These are phyloP conservation scores for Pogonomyrmex barbatus DNA, from an alignment of 1,140 invertebrate species.

Conservation along the genomic window DNA sequence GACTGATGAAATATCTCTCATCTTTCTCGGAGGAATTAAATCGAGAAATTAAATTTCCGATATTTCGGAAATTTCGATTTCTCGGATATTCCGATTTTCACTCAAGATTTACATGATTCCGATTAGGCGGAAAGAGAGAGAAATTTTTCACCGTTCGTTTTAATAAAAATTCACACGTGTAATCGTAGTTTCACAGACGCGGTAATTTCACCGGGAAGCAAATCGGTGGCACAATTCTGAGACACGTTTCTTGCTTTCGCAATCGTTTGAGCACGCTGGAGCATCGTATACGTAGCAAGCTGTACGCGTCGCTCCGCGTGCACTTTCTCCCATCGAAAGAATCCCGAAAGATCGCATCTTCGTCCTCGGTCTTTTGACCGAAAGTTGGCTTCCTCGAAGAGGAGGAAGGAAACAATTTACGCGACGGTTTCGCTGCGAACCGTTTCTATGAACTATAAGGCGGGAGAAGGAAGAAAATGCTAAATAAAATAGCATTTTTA, in stretches of 20 bases:
- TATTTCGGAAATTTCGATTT: background rate
- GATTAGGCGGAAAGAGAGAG: background rate
- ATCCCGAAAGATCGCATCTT: background rate
- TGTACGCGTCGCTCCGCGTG: background rate
- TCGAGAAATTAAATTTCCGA: background rate
- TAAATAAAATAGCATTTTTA: slow-evolving; percentile 65
- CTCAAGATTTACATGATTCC: background rate
- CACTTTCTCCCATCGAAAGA: background rate
- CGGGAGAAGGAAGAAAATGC: background rate
- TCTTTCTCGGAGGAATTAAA: background rate
- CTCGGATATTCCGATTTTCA: background rate
- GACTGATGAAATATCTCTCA: background rate
- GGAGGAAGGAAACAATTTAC: background rate
- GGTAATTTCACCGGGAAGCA: slow-evolving; percentile 37
- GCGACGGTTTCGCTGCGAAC: background rate
- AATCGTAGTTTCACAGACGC: slow-evolving; percentile 17
- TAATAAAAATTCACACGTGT: background rate
- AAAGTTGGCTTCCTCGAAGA: background rate
- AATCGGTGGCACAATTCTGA: slow-evolving; percentile 56
- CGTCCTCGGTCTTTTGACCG: background rate
- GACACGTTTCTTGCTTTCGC: slow-evolving; percentile 44
- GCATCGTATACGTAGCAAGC: background rate
- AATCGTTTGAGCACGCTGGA: background rate
- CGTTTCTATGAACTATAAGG: background rate
- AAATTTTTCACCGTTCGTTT: background rate